Evolutionary conservation across 2,888 invertebrate species (phyloP), one percentile per base, ranked within the genome.

Genomic region (Boloria euphrosyne): DNA sequence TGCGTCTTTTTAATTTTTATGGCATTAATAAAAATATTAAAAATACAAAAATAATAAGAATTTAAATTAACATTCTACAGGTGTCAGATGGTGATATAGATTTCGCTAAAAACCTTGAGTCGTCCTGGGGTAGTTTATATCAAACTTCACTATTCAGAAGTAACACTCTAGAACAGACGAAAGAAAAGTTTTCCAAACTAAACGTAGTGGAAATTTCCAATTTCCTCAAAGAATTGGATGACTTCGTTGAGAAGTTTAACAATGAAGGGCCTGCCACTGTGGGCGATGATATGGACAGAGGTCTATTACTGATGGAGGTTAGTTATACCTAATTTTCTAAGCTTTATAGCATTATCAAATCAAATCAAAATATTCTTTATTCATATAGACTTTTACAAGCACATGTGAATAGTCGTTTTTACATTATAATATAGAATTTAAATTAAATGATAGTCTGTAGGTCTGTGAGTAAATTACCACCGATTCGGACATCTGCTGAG

Each of bases 171-270:
- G 95, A 96, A 78, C 94, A 95, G 64, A 97, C 97, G n/a, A 98
- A 97, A 80, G 95, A 95, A 63, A 95, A 96, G 78, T 98, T 98
- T 87, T 96, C 96, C 13, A 95, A 95, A 78, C 93, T 97, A 77
- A 98, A 97, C 46, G 93, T 95, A 60, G 89, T 93, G 0, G 95
- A 97, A 83, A 97, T 98, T 68, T 89, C 93, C 0, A 93, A 93
- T 27, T 97, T 96, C 85, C 85, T 93, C 47, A 84, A 93, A 47
- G 92, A 95, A 62, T 76, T 95, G 4, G 92, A 92, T 31, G 93
- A 93, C 0, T 98, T 98, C 82, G 93, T 96, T 0, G 93, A 94
- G 73, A 94, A 94, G 76, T 98, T 96, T 78, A 94, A 95, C 70
- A 82, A 73, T 0, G 94, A 95, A 74, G 98, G 98, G 0, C 98